Conservation (phyloP, 2,797 vertebrate species). For the Chaetophractus vellerosus region DNA sequence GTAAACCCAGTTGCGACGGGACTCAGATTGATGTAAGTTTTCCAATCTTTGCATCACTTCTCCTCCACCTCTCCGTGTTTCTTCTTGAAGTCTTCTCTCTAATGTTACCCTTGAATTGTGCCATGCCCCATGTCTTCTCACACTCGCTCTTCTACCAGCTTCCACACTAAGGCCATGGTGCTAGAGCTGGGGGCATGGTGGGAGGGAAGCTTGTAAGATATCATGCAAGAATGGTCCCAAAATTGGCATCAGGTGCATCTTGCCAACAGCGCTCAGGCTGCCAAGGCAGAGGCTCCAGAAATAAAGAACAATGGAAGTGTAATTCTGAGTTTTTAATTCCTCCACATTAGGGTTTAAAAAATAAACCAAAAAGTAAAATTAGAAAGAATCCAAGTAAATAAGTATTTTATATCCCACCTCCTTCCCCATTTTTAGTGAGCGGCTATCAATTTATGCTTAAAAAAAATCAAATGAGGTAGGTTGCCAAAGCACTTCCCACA, state of each 20-base stretch:
- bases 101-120: not conserved
- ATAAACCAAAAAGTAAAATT: constrained; percentile 58
- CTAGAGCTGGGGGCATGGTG: not conserved
- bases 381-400: constrained; percentile 7
- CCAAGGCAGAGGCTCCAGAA: constrained; percentile 62
- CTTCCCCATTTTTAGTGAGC: constrained; percentile 1
- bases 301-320: constrained; percentile 60
- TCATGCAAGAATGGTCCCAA: constrained; percentile 54
- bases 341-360: constrained; percentile 62
- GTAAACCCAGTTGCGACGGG: constrained; percentile 53
- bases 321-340: constrained; percentile 47
- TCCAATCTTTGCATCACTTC: constrained; percentile 38
- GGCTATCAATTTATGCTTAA: not conserved
- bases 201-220: not conserved
- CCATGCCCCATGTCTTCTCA: constrained; percentile 19
- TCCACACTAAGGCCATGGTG: not conserved
- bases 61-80: constrained; percentile 6
- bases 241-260: not conserved
- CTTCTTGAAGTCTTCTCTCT: constrained; percentile 22
- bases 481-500: constrained; percentile 44
- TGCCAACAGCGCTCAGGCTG: constrained; percentile 10
- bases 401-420: not conserved
- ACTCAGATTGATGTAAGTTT: not conserved
- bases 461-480: not conserved
- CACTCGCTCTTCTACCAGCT: constrained; percentile 10